Conservation (phyloP, 2,888 invertebrate genomes). For the Nipponacmea schrenckii region DNA sequence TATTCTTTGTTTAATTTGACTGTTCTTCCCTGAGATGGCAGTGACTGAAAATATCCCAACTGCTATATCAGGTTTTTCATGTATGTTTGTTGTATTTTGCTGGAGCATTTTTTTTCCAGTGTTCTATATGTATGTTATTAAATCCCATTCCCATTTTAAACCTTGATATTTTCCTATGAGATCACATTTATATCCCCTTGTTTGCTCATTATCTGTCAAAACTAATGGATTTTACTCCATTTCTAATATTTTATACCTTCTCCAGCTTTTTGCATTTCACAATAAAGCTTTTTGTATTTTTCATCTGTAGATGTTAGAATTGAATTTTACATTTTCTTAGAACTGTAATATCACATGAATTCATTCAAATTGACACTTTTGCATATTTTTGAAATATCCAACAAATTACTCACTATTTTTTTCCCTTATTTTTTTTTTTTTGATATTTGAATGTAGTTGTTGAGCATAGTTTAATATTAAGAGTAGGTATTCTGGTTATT, state of each 20-base stretch:
- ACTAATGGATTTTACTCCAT: not conserved
- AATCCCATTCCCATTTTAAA: constrained; percentile 6
- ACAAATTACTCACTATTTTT: not conserved
- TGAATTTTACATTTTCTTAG: constrained; percentile 8
- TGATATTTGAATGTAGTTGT: constrained; percentile 1
- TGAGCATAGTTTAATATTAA: too few relatives aligned
- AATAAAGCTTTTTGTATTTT: constrained; percentile 7
- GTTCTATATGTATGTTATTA: constrained; percentile 7
- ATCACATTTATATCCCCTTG: not conserved
- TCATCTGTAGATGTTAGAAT: constrained; percentile 6
- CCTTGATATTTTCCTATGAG: constrained; percentile 8
- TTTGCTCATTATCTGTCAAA: constrained; percentile 8
- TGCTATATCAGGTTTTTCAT: not conserved
- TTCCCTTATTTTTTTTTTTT: not conserved
- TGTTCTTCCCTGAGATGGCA: constrained; percentile 2
- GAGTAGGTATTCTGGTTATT: not conserved
- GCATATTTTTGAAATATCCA: not conserved
- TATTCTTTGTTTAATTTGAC: not conserved
- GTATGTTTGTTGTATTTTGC: constrained; percentile 6
- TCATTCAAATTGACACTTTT: not conserved
- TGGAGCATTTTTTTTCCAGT: constrained; percentile 4
- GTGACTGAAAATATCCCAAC: not conserved
- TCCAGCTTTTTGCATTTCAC: constrained; percentile 6
- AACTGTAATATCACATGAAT: not conserved
- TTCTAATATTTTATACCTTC: constrained; percentile 5